Conservation (phyloP, 2,113 vertebrate genomes). For the Stigmatopora argus region DNA sequence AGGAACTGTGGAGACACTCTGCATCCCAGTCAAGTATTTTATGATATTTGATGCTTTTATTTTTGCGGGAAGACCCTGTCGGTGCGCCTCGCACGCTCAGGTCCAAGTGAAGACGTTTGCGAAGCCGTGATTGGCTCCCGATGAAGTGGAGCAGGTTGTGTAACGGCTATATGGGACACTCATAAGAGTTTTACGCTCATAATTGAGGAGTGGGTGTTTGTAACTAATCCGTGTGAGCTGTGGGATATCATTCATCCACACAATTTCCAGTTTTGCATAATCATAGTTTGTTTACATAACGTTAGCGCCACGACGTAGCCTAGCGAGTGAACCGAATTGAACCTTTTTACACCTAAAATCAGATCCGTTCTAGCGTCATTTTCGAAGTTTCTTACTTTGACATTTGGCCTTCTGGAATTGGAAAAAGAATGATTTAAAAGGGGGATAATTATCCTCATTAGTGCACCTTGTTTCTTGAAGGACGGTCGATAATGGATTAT, state of each 20-base stretch:
- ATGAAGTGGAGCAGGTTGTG: constrained; percentile 52
- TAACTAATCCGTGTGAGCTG: constrained; percentile 54
- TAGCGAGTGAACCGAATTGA: constrained; percentile 10
- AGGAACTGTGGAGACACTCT: constrained; percentile 21
- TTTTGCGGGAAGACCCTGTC: neutral
- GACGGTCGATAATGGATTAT: neutral
- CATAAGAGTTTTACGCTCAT: constrained; percentile 58
- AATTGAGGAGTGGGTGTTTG: constrained; percentile 62
- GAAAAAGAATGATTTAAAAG: neutral
- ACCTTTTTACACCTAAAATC: neutral
- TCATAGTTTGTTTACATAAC: constrained; percentile 55
- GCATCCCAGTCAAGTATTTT: constrained; percentile 31
- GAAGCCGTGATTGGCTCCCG: constrained; percentile 32
- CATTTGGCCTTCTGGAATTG: neutral
- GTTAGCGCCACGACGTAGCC: constrained; percentile 16
- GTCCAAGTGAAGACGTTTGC: neutral
- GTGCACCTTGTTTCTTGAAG: neutral
- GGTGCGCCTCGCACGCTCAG: neutral
- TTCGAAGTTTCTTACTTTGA: neutral
- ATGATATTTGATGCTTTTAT: constrained; percentile 46
- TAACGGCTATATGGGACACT: constrained; percentile 50
- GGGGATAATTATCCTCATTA: neutral
- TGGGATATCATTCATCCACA: constrained; percentile 56
- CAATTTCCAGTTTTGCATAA: constrained; percentile 55
- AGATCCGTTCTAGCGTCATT: too few species aligned